These are phyloP conservation scores for Elephas maximus DNA, from an alignment of 2,113 vertebrate genomes.

Conservation along the genomic window DNA sequence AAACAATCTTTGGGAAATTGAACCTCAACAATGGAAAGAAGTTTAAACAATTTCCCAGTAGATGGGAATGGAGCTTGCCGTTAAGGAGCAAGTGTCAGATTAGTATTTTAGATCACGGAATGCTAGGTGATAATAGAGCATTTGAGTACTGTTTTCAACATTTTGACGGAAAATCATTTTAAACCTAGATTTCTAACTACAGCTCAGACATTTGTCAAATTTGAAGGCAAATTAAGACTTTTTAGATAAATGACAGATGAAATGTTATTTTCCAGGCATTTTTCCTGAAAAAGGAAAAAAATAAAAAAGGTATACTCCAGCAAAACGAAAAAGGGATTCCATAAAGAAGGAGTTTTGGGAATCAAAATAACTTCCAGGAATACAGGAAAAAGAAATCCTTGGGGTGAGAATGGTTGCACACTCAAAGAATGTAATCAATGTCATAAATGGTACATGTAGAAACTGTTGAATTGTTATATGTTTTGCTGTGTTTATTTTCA, in stretches of 20 bases:
- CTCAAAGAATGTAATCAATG: too few relatives aligned
- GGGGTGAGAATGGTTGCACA: background rate
- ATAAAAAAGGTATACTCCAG: background rate
- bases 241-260: background rate
- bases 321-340: background rate
- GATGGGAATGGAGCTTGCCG: background rate
- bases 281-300: background rate
- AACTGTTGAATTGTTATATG: too few relatives aligned
- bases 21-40: background rate
- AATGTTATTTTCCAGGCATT: background rate
- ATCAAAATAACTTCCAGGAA: conserved; percentile 6
- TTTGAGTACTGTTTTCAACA: background rate
- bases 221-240: conserved; percentile 2
- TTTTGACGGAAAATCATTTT: background rate
- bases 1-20: background rate
- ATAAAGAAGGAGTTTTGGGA: background rate
- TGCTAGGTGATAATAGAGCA: background rate
- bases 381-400: background rate
- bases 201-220: background rate
- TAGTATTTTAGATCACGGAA: background rate
- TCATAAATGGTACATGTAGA: too few relatives aligned
- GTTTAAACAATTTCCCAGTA: background rate
- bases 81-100: background rate
- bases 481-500: too few relatives aligned
- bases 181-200: background rate